phyloP scores from a whole-genome alignment of 1,140 invertebrate genomes.

The Bombus pyrosoma region DNA sequence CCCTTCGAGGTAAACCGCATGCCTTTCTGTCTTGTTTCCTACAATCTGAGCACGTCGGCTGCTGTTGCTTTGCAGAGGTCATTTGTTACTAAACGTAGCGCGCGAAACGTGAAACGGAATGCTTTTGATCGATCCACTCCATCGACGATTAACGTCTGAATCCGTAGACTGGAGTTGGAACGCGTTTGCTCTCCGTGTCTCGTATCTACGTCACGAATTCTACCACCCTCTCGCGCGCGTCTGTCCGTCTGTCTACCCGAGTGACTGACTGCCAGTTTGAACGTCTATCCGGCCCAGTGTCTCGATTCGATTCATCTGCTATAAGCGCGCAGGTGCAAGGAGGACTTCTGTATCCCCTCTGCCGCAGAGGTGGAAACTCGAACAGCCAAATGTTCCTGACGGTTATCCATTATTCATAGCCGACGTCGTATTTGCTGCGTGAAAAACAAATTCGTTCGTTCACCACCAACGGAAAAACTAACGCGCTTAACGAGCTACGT shows the following conservation, averaged over 20 bases:
- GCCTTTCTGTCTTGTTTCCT: conserved; percentile 17
- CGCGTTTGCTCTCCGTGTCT: neutral
- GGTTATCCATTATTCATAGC: conserved; percentile 66
- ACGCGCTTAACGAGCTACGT: conserved; percentile 55
- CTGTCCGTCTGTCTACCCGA: conserved; percentile 32
- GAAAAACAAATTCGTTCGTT: conserved; percentile 65
- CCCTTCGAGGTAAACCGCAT: neutral
- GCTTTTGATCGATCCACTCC: conserved; percentile 64
- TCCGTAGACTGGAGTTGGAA: neutral
- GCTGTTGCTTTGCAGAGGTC: conserved; percentile 62
- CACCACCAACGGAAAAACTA: conserved; percentile 42
- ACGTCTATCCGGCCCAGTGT: neutral
- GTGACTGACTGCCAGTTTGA: conserved; percentile 33
- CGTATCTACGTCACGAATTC: neutral
- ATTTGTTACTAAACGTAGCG: conserved; percentile 58
- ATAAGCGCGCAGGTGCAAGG: conserved; percentile 36
- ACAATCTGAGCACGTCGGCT: conserved; percentile 38
- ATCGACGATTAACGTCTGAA: conserved; percentile 58
- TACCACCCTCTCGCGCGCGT: neutral
- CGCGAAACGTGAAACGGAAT: conserved; percentile 61
- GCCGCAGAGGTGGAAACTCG: conserved; percentile 23
- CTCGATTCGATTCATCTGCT: conserved; percentile 32
- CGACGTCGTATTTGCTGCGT: conserved; percentile 29
- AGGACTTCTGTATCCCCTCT: neutral
- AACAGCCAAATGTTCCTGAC: conserved; percentile 57